A percentile compares a stretch with the other conserved stretches of the same genome.
These are phyloP conservation scores for Tragelaphus buxtoni DNA, from an alignment of 2,113 vertebrate species.

Conservation along the genomic window DNA sequence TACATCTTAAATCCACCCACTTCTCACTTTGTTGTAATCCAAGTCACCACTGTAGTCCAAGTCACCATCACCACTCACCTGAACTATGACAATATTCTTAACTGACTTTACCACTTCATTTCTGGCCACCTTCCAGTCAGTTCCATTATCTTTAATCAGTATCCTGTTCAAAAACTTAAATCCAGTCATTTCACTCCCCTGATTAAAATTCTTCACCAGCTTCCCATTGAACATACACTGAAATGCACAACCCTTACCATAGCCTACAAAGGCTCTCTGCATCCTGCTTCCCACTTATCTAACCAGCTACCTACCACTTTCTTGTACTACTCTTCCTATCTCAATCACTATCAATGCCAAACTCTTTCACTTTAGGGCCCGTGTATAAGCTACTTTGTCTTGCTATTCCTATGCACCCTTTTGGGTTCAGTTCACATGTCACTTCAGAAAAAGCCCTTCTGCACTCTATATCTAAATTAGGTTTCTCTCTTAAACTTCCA, in stretches of 20 bases:
- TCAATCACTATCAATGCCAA: background rate
- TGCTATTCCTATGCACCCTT: background rate
- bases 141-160: background rate
- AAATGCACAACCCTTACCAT: background rate
- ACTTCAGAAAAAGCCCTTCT: background rate
- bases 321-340: background rate
- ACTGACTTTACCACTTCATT: background rate
- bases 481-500: background rate
- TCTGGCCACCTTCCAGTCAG: background rate
- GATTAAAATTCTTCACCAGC: background rate
- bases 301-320: background rate
- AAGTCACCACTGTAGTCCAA: background rate
- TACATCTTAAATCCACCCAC: background rate
- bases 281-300: background rate
- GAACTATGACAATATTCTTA: background rate
- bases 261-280: background rate
- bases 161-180: background rate
- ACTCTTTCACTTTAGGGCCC: background rate
- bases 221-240: background rate
- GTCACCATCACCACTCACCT: background rate
- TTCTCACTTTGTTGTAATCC: background rate
- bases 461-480: background rate
- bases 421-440: background rate
- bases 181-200: background rate
- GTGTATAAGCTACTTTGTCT: background rate